phyloP scores from a whole-genome alignment of 92 coral and sea anemone species.

The Epizoanthus rinbou region DNA sequence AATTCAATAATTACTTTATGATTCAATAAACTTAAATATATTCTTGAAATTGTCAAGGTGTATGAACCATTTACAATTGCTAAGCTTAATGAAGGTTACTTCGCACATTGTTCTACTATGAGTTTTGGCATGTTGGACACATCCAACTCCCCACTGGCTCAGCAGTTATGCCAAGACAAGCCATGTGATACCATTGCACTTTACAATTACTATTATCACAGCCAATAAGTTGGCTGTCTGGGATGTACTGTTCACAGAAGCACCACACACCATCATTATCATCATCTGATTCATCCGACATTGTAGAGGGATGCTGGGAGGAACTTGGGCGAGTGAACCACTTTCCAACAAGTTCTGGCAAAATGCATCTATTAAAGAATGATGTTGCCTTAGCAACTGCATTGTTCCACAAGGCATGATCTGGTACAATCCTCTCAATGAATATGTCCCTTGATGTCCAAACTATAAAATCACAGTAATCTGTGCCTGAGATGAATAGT shows the following conservation, averaged over 20 bases:
- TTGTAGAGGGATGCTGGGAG: not conserved
- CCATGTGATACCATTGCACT: conserved; percentile 57
- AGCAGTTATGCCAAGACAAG: conserved; percentile 35
- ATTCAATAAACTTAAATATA: too few relatives aligned
- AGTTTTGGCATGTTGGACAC: conserved; percentile 45
- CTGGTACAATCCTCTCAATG: conserved; percentile 54
- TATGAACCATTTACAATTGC: not conserved
- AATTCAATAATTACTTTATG: too few relatives aligned
- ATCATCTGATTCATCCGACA: conserved; percentile 15
- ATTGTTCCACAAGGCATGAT: conserved; percentile 43
- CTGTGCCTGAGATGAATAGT: conserved; percentile 23
- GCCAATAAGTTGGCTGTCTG: conserved; percentile 45
- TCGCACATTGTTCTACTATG: not conserved
- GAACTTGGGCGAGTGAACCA: conserved; percentile 48
- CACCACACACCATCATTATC: conserved; percentile 55
- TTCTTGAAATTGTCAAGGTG: too few relatives aligned
- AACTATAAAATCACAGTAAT: conserved; percentile 57
- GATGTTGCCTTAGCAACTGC: conserved; percentile 42
- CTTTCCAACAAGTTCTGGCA: conserved; percentile 62
- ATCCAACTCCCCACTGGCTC: conserved; percentile 54
- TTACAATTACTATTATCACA: conserved; percentile 52
- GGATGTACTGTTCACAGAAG: conserved; percentile 51
- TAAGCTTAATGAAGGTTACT: not conserved
- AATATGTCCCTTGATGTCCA: conserved; percentile 50
- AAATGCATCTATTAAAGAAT: conserved; percentile 38